A percentile compares a stretch with the other conserved stretches of the same genome.
These are phyloP conservation scores for Passerina amoena DNA, from an alignment of 2,113 vertebrate genomes.

Conservation along the genomic window DNA sequence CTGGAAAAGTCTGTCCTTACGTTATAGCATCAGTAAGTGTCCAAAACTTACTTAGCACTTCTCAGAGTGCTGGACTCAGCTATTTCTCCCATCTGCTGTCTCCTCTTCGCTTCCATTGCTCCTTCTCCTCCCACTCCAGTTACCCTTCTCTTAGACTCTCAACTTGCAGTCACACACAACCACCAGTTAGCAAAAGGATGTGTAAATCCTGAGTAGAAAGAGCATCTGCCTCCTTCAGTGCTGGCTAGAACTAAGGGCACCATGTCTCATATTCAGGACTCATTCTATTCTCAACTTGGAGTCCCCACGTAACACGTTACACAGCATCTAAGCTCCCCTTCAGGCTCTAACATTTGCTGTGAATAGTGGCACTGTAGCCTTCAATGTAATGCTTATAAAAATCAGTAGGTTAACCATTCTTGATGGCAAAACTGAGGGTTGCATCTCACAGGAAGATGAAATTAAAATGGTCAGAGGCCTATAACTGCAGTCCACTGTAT, in stretches of 20 bases:
- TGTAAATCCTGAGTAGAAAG: not conserved
- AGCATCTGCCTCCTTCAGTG: not conserved
- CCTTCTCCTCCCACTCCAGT: not conserved
- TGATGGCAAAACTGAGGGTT: not conserved
- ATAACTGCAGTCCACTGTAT: not conserved
- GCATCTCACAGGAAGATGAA: not conserved
- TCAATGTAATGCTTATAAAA: not conserved
- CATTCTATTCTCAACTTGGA: not conserved
- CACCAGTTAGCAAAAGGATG: not conserved
- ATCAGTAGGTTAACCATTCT: not conserved
- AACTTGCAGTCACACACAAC: not conserved
- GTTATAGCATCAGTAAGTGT: rapidly evolving
- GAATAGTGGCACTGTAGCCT: not conserved
- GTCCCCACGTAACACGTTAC: not conserved
- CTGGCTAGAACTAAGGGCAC: not conserved
- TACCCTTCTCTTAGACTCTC: not conserved
- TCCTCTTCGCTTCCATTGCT: not conserved
- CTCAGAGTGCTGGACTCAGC: not conserved
- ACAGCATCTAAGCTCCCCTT: not conserved
- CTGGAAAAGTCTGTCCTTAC: not conserved
- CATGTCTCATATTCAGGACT: rapidly evolving
- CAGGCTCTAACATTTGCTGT: not conserved
- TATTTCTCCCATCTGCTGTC: not conserved
- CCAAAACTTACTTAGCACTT: not conserved
- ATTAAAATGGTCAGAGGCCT: not conserved